Percentiles rank a stretch among this genome's conserved stretches.
Evolutionary conservation across 2,888 invertebrate species (phyloP).

Genomic region (Euzetes globulus): DNA sequence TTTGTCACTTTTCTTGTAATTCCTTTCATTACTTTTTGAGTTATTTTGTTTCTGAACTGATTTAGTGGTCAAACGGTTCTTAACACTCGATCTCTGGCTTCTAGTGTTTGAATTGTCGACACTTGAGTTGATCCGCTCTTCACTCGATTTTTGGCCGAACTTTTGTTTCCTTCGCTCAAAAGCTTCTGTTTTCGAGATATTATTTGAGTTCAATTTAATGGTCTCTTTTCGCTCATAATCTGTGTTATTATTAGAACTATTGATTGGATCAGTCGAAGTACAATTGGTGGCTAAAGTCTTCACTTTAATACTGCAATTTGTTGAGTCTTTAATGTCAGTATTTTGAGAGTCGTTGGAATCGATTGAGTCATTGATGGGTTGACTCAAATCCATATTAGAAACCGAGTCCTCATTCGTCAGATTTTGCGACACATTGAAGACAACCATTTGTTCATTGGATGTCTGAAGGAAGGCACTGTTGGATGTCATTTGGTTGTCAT

Average conservation of each 20-base stretch:
- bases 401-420: not conserved
- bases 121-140: not conserved
- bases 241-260: not conserved
- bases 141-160: not conserved
- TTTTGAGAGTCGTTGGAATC: not conserved
- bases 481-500: not conserved
- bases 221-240: not conserved
- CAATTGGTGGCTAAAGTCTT: not conserved
- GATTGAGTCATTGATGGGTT: not conserved
- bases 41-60: not conserved
- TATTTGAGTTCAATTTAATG: not conserved
- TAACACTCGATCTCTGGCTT: not conserved
- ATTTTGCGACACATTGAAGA: not conserved
- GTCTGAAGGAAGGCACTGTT: not conserved
- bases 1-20: not conserved
- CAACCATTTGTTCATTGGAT: not conserved
- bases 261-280: not conserved
- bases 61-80: not conserved
- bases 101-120: not conserved
- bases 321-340: not conserved
- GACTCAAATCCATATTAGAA: not conserved
- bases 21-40: not conserved
- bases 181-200: not conserved
- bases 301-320: not conserved
- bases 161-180: conserved; percentile 8